Evolutionary conservation across 2,113 vertebrate genomes (phyloP).

Genomic region (Chloebia gouldiae): DNA sequence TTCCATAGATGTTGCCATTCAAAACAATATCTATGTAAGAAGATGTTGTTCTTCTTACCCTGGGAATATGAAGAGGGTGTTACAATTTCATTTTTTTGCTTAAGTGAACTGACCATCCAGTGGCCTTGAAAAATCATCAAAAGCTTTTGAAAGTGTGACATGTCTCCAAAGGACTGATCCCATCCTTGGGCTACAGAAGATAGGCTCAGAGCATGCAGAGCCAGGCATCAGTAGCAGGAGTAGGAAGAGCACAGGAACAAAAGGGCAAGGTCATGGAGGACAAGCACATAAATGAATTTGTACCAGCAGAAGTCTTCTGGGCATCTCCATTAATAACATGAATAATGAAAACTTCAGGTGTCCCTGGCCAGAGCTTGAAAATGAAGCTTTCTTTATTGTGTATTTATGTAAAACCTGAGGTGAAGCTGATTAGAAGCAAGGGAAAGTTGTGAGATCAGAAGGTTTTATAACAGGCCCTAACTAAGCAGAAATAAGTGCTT

Average conservation of each 20-base stretch:
- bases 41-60: no score
- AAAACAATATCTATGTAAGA: background rate
- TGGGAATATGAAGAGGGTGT: background rate
- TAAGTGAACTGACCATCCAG: background rate
- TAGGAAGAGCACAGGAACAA: background rate
- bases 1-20: background rate
- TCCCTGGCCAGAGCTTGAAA: background rate
- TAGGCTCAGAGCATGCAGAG: background rate
- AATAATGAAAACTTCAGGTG: background rate
- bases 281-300: background rate
- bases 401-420: background rate
- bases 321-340: background rate
- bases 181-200: background rate
- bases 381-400: background rate
- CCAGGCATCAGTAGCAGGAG: background rate
- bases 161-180: background rate
- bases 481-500: background rate
- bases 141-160: background rate
- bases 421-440: background rate
- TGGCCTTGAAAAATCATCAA: background rate
- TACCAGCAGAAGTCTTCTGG: background rate
- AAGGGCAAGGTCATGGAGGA: background rate
- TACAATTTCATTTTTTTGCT: background rate
- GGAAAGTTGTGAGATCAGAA: background rate
- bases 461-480: background rate